phyloP scores from a whole-genome alignment of 2,888 invertebrate genomes.

The Meghimatium bilineatum region DNA sequence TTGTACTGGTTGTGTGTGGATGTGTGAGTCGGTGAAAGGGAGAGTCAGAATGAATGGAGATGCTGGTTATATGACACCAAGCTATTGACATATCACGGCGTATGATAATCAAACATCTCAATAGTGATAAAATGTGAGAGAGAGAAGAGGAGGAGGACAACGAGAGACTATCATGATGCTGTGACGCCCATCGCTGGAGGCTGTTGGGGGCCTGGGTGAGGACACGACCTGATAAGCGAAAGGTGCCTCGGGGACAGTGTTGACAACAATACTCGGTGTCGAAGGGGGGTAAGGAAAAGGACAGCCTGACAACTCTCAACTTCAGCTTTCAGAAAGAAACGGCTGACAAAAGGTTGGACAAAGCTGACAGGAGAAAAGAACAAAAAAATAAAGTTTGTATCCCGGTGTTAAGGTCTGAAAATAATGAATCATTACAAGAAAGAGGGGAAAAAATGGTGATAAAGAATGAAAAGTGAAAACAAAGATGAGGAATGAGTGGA shows the following conservation, averaged over 20 bases:
- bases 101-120: not conserved
- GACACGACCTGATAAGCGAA: slow-evolving; percentile 5
- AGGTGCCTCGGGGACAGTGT: not conserved
- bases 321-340: not conserved
- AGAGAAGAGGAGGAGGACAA: not conserved
- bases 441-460: not conserved
- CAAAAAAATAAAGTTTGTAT: slow-evolving; percentile 11
- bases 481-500: not conserved
- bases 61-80: not conserved
- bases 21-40: not conserved
- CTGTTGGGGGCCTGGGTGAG: not conserved
- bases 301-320: slow-evolving; percentile 10
- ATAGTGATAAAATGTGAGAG: not conserved
- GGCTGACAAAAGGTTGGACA: not conserved
- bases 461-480: not conserved
- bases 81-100: not conserved
- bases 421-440: not conserved
- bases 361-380: not conserved
- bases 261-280: not conserved
- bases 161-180: not conserved
- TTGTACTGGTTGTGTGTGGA: not conserved
- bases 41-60: not conserved
- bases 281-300: slow-evolving; percentile 10
- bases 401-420: not conserved
- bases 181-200: slow-evolving; percentile 1